Percentiles rank a stretch among this genome's conserved stretches.
These are phyloP conservation scores for Bombus terrestris DNA, from an alignment of 1,140 invertebrate genomes.

Conservation along the genomic window DNA sequence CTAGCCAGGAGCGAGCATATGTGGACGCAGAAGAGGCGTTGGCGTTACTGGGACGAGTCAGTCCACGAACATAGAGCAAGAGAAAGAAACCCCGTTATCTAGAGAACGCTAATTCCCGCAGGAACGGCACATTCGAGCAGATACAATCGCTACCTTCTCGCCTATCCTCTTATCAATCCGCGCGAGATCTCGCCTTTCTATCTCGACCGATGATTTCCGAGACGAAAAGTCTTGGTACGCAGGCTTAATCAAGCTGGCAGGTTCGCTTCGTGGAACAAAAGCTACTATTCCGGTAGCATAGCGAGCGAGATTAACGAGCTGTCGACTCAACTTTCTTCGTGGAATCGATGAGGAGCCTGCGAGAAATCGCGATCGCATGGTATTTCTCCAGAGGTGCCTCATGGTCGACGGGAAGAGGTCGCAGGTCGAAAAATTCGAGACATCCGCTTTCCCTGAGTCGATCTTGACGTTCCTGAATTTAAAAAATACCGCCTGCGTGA, in stretches of 20 bases:
- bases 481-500: conserved; percentile 18
- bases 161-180: conserved; percentile 23
- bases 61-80: background rate
- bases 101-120: conserved; percentile 59
- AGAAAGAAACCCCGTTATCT: conserved; percentile 53
- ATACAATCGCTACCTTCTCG: conserved; percentile 56
- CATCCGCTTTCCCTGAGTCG: conserved; percentile 56
- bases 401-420: conserved; percentile 21
- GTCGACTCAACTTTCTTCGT: conserved; percentile 13
- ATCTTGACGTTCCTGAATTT: conserved; percentile 6
- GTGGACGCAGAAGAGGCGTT: conserved; percentile 15
- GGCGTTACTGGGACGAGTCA: conserved; percentile 37
- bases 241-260: background rate
- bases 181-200: conserved; percentile 19
- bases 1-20: background rate
- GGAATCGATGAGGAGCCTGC: conserved; percentile 31
- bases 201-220: conserved; percentile 11
- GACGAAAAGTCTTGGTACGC: background rate
- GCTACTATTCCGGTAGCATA: background rate
- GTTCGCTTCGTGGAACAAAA: background rate
- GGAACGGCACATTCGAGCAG: conserved; percentile 51
- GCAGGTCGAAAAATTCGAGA: conserved; percentile 41
- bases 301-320: conserved; percentile 35
- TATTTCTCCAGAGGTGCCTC: background rate
- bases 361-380: conserved; percentile 28